These are phyloP conservation scores for Dioctria rufipes DNA, from an alignment of 2,888 invertebrate species.

Conservation along the genomic window DNA sequence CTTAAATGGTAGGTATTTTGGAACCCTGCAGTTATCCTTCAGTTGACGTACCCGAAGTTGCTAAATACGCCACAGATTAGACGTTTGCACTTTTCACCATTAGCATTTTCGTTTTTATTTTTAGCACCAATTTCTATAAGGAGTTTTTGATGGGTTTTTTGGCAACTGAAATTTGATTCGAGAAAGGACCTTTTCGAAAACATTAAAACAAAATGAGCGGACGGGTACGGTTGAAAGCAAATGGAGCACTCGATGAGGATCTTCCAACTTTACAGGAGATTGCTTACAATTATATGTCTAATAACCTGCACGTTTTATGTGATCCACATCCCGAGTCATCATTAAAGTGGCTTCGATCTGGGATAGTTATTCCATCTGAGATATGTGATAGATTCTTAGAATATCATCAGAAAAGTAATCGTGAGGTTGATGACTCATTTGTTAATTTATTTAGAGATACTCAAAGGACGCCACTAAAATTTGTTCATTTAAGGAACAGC, in stretches of 20 bases:
- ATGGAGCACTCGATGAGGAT: conserved; percentile 70
- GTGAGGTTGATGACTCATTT: conserved; percentile 78
- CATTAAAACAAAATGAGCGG: conserved; percentile 67
- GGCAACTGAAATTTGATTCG: conserved; percentile 12
- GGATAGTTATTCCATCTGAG: conserved; percentile 78
- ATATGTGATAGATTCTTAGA: conserved; percentile 77
- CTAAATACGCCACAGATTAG: conserved; percentile 31
- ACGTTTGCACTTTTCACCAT: conserved; percentile 21
- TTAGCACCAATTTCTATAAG: conserved; percentile 44
- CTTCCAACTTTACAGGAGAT: conserved; percentile 70
- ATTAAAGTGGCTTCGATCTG: conserved; percentile 72
- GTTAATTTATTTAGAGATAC: conserved; percentile 81
- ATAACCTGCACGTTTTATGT: conserved; percentile 69
- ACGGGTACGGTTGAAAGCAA: conserved; percentile 70
- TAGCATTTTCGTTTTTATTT: conserved; percentile 45
- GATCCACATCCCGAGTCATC: conserved; percentile 63
- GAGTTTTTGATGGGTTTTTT: conserved; percentile 50
- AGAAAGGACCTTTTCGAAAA: conserved; percentile 19
- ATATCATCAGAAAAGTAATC: conserved; percentile 70
- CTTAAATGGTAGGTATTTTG: conserved; percentile 15
- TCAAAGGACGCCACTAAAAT: conserved; percentile 78
- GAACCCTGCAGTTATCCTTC: not conserved
- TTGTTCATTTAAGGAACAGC: conserved; percentile 80
- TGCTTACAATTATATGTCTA: conserved; percentile 69
- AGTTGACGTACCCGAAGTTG: not conserved